Percentiles rank a stretch among this genome's conserved stretches.
Conservation (phyloP, 2,888 invertebrate genomes). For the Bhutanitis thaidina region DNA sequence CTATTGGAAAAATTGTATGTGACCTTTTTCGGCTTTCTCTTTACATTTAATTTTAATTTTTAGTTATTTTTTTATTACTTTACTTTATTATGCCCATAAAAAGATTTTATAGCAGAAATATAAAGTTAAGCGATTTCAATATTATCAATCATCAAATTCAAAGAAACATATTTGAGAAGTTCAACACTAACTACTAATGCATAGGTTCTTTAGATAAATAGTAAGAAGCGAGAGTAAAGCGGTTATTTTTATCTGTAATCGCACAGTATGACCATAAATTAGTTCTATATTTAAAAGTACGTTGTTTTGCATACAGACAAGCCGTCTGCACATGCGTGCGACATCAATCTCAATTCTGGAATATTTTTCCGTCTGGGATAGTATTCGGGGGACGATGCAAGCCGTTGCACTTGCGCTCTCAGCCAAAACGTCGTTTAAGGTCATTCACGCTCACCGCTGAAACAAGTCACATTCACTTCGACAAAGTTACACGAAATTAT, state of each 20-base stretch:
- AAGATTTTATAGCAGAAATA: too few relatives aligned
- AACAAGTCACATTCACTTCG: too few relatives aligned
- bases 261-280: constrained; percentile 77
- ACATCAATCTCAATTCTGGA: constrained; percentile 79
- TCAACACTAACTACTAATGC: constrained; percentile 9
- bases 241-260: constrained; percentile 76
- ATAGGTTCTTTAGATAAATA: constrained; percentile 46
- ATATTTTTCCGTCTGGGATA: constrained; percentile 72
- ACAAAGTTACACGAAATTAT: too few relatives aligned
- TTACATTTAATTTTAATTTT: too few relatives aligned
- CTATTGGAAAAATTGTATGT: too few relatives aligned
- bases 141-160: too few relatives aligned
- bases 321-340: constrained; percentile 78
- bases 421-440: constrained; percentile 11
- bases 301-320: constrained; percentile 76
- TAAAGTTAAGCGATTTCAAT: too few relatives aligned
- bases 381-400: constrained; percentile 25
- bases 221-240: constrained; percentile 58
- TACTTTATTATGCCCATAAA: too few relatives aligned
- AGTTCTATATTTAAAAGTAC: constrained; percentile 73
- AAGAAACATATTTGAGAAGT: too few relatives aligned
- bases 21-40: too few relatives aligned
- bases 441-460: constrained; percentile 8
- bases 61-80: too few relatives aligned
- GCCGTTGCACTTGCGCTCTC: constrained; percentile 11